These are phyloP conservation scores for Calliphora vicina DNA, from an alignment of 1,140 invertebrate genomes.

Conservation along the genomic window DNA sequence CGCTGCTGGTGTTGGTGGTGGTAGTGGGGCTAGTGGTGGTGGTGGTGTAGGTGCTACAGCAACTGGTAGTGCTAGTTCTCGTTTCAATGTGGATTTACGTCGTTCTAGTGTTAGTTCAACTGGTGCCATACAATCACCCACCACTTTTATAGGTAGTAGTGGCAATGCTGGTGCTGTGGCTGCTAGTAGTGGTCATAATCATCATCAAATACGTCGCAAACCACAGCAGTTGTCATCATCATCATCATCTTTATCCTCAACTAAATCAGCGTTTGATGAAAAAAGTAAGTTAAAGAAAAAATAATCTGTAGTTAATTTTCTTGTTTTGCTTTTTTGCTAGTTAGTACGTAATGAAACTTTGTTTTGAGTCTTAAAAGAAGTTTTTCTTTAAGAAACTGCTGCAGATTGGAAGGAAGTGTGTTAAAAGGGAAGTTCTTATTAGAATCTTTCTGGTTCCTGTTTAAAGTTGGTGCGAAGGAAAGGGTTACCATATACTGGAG, in stretches of 20 bases:
- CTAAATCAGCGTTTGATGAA: conserved; percentile 23
- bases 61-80: conserved; percentile 28
- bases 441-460: no score
- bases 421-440: no score
- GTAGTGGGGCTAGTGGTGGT: neutral
- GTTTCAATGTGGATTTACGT: conserved; percentile 32
- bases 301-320: neutral
- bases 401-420: no score
- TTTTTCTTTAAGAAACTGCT: no score
- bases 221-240: neutral
- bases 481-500: no score
- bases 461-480: no score
- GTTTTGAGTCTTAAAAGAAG: no score
- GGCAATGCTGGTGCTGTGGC: neutral
- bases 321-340: neutral
- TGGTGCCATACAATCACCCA: conserved; percentile 23
- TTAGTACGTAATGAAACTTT: no score
- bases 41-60: neutral
- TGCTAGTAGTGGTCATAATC: neutral
- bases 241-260: neutral
- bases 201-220: conserved; percentile 14
- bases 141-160: neutral
- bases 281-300: conserved; percentile 21
- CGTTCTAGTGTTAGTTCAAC: conserved; percentile 22
- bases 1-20: neutral